phyloP scores from a whole-genome alignment of 2,888 invertebrate genomes.

The Pyrrhia umbra region DNA sequence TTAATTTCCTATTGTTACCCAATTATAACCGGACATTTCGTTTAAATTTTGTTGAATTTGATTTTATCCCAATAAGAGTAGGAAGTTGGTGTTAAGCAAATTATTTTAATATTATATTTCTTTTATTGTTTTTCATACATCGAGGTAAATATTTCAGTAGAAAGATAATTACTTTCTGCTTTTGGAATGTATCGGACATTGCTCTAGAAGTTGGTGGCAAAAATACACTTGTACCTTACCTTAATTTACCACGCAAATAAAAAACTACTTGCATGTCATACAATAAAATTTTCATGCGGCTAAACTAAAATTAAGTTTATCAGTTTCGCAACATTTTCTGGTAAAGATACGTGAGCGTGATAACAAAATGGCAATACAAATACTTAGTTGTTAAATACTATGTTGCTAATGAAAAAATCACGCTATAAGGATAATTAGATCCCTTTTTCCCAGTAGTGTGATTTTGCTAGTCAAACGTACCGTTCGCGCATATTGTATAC shows the following conservation, averaged over 20 bases:
- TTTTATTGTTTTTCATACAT: no score
- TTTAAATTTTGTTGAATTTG: neutral
- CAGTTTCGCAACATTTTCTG: no score
- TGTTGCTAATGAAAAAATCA: constrained; percentile 23
- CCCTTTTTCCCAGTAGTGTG: constrained; percentile 23
- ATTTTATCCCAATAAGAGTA: no score
- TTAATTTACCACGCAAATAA: no score
- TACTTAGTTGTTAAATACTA: neutral
- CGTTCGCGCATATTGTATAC: constrained; percentile 24
- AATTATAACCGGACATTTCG: constrained; percentile 1
- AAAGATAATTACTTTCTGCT: no score
- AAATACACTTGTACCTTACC: no score
- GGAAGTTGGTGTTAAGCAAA: no score
- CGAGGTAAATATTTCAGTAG: no score
- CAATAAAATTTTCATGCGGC: neutral
- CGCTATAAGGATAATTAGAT: constrained; percentile 14
- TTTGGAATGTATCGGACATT: no score
- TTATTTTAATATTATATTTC: no score
- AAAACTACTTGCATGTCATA: no score
- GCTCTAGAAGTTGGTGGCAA: no score
- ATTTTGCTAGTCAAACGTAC: constrained; percentile 40
- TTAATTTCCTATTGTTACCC: constrained; percentile 23
- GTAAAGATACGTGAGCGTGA: neutral
- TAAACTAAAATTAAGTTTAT: neutral
- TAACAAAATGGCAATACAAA: constrained; percentile 6